Base-by-base conservation (phyloP, 2,888 invertebrate species). In the Bombylius discolor region DNA sequence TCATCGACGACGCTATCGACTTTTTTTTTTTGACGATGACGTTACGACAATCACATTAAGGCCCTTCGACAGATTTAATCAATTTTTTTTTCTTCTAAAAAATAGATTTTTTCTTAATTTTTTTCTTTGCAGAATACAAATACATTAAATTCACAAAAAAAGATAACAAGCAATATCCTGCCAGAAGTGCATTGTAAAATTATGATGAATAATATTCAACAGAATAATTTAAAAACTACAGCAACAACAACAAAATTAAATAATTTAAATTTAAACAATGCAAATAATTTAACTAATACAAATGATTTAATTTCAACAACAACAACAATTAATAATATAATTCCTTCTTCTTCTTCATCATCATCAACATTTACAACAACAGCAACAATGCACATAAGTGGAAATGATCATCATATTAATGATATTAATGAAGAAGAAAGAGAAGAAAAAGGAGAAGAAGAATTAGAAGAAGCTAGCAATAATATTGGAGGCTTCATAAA, bases 141-240 rank as follows among this genome's bases (percentile, higher is more conserved):
- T n/a, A 31, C 33, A 9, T 23, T 56, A 48, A 52, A 36, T 39
- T 49, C 45, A 45, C n/a, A 49, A 49, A 49, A 44, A 46, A 56
- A 48, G 46, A 52, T 5, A 11, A 11, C 47, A 56, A 56, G 52
- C 53, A 57, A 53, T 61, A 68, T 70, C 62, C 66, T 72, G 64
- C 70, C 72, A 58, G 68, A 67, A 65, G 68, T 71, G 58, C 71
- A 72, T 61, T 58, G 64, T 47, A 65, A 64, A 58, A 63, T 64
- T 63, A 65, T 11, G 39, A 11, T 11, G 11, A 42, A 11, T 11
- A 42, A 42, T 42, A 11, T 11, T 42, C 39, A 42, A 42, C 8
- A 42, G 23, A 53, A 42, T 45, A 33, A 14, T 44, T n/a, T 32
- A 14, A 36, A 48, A 48, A 49, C 11, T 6, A 53, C 13, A 23